Evolutionary conservation across 2,113 vertebrate species (phyloP).

Genomic region (Ictalurus punctatus): DNA sequence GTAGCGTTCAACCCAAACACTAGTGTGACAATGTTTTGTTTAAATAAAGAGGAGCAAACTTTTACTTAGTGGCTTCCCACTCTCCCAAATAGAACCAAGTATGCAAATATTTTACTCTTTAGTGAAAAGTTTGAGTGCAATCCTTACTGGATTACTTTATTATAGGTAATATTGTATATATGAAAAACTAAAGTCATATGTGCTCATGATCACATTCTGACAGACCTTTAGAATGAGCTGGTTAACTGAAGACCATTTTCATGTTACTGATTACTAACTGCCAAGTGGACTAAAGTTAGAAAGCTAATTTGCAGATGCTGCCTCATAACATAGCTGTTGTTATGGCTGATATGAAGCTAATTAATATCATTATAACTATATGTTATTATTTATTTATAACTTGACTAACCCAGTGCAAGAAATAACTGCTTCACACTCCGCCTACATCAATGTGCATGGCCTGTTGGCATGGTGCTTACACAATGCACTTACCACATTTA

Average conservation of each 20-base stretch:
- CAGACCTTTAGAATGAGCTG: neutral
- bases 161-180: neutral
- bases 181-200: neutral
- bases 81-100: neutral
- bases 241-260: neutral
- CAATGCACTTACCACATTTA: neutral
- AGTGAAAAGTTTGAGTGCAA: neutral
- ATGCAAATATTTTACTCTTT: neutral
- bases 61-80: neutral
- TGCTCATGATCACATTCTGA: neutral
- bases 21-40: neutral
- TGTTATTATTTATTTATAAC: neutral
- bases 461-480: neutral
- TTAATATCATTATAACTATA: neutral
- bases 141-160: neutral
- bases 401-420: neutral
- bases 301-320: neutral
- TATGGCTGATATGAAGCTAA: neutral
- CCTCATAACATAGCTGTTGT: neutral
- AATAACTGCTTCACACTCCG: neutral
- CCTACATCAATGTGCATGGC: neutral
- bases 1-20: neutral
- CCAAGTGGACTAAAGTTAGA: neutral
- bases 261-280: neutral
- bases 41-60: neutral